phyloP scores from a whole-genome alignment of 1,140 invertebrate genomes.

The Drosophila virilis region DNA sequence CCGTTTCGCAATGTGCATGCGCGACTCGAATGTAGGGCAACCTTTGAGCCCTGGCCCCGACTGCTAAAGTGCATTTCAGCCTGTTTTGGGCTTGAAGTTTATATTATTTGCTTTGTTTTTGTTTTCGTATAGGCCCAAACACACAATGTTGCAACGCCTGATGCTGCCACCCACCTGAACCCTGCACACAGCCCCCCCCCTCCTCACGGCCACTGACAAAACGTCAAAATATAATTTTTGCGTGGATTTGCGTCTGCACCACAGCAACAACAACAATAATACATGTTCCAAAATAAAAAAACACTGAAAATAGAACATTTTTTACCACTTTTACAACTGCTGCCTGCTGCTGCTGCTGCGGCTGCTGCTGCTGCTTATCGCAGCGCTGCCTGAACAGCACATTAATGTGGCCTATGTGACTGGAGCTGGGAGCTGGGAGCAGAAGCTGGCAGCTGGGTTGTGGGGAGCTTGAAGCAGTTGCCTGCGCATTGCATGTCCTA shows the following conservation, averaged over 20 bases:
- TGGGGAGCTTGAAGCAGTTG: constrained; percentile 8
- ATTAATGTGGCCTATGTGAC: constrained; percentile 81
- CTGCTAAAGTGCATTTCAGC: constrained; percentile 56
- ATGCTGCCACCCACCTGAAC: constrained; percentile 12
- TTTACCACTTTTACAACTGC: constrained; percentile 73
- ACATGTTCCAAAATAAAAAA: constrained; percentile 40
- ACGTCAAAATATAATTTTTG: constrained; percentile 80
- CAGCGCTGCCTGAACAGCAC: constrained; percentile 56
- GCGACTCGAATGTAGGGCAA: no score
- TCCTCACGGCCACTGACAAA: constrained; percentile 59
- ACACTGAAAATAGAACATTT: constrained; percentile 34
- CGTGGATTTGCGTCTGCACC: constrained; percentile 67
- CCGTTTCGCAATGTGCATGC: no score
- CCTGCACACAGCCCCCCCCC: constrained; percentile 9
- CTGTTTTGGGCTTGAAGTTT: constrained; percentile 16
- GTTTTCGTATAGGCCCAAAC: constrained; percentile 39
- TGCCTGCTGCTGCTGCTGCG: constrained; percentile 62
- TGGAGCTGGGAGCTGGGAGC: constrained; percentile 2
- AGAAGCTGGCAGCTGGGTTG: background rate
- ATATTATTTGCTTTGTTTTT: constrained; percentile 9
- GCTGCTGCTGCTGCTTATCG: constrained; percentile 59
- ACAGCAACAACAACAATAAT: constrained; percentile 28
- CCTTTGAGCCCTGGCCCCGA: constrained; percentile 37
- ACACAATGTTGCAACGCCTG: constrained; percentile 2
- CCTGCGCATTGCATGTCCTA: constrained; percentile 73